Base-by-base conservation (phyloP, 2,797 vertebrate genomes). In the Chanos chanos region DNA sequence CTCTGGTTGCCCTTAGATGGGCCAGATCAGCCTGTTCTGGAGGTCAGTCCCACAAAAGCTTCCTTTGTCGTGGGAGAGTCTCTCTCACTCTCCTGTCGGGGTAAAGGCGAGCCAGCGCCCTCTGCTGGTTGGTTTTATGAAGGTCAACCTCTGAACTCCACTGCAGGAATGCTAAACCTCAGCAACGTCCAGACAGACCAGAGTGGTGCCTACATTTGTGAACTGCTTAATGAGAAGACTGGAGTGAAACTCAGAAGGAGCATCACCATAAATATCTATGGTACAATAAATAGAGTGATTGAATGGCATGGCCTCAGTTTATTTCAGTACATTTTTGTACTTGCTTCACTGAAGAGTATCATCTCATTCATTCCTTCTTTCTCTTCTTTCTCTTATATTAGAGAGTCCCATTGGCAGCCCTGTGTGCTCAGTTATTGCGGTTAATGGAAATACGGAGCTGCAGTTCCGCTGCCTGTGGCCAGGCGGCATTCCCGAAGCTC, bases 161-260 rank as follows among this genome's bases (percentile, higher is more conserved):
- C 31, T 0, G 21, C 64, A 1, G 85, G 86, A 21, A 47, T 77
- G 15, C 78, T 93, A 15, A 75, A 77, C 52, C 80, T 91, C 53
- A 75, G 65, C 0, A 10, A 73, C 0, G 72, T 90, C 7, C 68
- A 79, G 22, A 77, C 78, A 3, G 83, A 71, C 50, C 90, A 93
- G 68, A 81, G 77, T 0, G 92, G 93, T 0, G 3, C 57, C n/a
- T 94, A 94, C 28, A 86, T 81, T 1, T 94, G 92, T 56, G 61
- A 55, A 0, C 60, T 89, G 12, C 10, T 73, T 25, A 94, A 92
- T 59, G 48, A 27, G 7, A 36, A 37, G 56, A 90, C 87, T 0
- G 36, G 47, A 0, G 56, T 0, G 2, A 51, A 19, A 4, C 62
- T 71, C 1, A 71, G 75, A 13, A 82, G 67, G n/a, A 83, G 64